phyloP scores from a whole-genome alignment of 2,888 invertebrate genomes.

The Parelbella ahira region DNA sequence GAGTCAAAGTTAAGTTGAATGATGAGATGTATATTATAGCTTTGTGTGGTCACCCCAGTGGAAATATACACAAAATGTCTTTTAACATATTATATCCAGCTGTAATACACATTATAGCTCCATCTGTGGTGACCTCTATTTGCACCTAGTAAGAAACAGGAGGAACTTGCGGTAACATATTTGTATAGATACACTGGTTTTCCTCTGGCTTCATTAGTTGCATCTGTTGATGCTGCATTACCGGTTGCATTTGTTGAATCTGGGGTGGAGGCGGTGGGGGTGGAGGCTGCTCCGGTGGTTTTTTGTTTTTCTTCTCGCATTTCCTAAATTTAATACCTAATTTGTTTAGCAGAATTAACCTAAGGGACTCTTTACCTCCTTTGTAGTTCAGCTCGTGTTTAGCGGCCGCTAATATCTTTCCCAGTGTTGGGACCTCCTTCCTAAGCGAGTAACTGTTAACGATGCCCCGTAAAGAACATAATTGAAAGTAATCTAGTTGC shows the following conservation, averaged over 20 bases:
- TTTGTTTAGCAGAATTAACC: conserved; percentile 68
- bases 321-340: conserved; percentile 74
- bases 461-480: conserved; percentile 65
- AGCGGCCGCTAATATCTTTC: conserved; percentile 66
- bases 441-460: conserved; percentile 64
- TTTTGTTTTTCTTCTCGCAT: conserved; percentile 71
- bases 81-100: too few relatives aligned
- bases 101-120: too few relatives aligned
- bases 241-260: conserved; percentile 38
- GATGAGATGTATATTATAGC: background rate
- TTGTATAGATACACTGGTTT: conserved; percentile 63
- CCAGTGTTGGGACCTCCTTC: conserved; percentile 69
- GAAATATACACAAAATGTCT: too few relatives aligned
- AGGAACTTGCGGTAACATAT: conserved; percentile 68
- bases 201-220: conserved; percentile 52
- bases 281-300: conserved; percentile 49
- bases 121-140: too few relatives aligned
- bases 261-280: conserved; percentile 39
- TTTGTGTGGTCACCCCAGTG: too few relatives aligned
- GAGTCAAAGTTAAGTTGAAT: too few relatives aligned
- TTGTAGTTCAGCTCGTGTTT: conserved; percentile 66
- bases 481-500: conserved; percentile 67
- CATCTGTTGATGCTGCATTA: conserved; percentile 39
- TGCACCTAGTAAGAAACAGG: conserved; percentile 57
- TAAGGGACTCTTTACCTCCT: conserved; percentile 66